Evolutionary conservation across 2,888 invertebrate genomes (phyloP).

Genomic region (Latrodectus elegans): DNA sequence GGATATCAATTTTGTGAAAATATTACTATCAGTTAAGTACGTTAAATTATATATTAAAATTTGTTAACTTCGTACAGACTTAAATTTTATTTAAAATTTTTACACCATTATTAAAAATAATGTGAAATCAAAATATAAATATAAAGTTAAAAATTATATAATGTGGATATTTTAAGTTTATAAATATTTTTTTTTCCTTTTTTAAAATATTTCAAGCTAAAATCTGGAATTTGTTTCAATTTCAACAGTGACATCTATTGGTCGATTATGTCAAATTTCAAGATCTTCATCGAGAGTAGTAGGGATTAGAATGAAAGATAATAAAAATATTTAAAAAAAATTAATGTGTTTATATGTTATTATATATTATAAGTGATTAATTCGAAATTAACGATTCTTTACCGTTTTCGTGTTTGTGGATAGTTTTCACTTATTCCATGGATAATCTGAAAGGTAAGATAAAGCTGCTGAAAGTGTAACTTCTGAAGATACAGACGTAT

Average conservation of each 20-base stretch:
- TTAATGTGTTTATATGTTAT: background rate
- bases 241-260: slow-evolving; percentile 48
- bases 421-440: slow-evolving; percentile 9
- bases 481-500: slow-evolving; percentile 63
- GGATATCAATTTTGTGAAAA: too few relatives aligned
- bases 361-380: background rate
- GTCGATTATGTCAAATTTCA: background rate
- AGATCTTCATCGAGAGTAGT: background rate
- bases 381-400: background rate
- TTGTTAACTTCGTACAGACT: too few relatives aligned
- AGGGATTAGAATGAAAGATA: background rate
- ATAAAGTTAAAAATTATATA: too few relatives aligned
- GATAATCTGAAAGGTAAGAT: slow-evolving; percentile 56
- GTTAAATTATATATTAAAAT: too few relatives aligned
- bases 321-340: background rate
- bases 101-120: too few relatives aligned
- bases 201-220: background rate
- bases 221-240: background rate
- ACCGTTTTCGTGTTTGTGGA: background rate
- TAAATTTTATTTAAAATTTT: too few relatives aligned
- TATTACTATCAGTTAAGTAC: too few relatives aligned
- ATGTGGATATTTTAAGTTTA: too few relatives aligned
- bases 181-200: background rate
- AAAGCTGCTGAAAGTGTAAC: slow-evolving; percentile 10
- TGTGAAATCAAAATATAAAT: too few relatives aligned